phyloP scores from a whole-genome alignment of 2,113 vertebrate species.

The Pao palembangensis region DNA sequence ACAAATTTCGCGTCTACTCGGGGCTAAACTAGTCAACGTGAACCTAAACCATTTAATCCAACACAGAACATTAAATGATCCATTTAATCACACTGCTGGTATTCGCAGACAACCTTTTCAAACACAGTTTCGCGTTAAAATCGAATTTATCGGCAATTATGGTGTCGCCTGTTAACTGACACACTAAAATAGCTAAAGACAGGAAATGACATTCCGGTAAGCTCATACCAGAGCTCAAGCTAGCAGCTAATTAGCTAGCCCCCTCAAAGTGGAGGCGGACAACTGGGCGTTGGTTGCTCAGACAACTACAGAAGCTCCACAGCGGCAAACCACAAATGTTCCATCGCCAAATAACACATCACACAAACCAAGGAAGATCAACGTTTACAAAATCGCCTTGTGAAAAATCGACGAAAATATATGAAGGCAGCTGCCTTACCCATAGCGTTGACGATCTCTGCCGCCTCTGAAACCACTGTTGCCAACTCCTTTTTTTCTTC shows the following conservation, averaged over 20 bases:
- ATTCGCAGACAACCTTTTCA: background rate
- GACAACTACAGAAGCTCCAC: constrained; percentile 56
- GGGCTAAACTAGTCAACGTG: constrained; percentile 24
- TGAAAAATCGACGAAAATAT: background rate
- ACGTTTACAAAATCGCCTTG: background rate
- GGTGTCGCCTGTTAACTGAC: background rate
- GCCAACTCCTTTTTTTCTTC: too few species aligned
- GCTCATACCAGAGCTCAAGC: constrained; percentile 35
- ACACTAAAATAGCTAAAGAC: constrained; percentile 34
- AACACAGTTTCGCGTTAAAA: background rate
- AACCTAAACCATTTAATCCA: constrained; percentile 22
- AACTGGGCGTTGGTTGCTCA: constrained; percentile 74
- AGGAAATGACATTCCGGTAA: constrained; percentile 68
- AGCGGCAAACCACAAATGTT: constrained; percentile 5
- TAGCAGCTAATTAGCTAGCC: constrained; percentile 45
- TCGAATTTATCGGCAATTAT: too few species aligned
- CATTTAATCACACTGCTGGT: constrained; percentile 14
- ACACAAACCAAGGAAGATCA: background rate
- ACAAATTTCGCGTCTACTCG: background rate
- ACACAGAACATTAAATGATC: constrained; percentile 21
- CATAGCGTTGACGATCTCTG: constrained; percentile 74
- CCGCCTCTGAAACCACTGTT: constrained; percentile 67
- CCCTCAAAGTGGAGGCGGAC: constrained; percentile 57
- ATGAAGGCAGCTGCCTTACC: constrained; percentile 61
- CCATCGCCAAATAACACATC: background rate